These are phyloP conservation scores for Pao palembangensis DNA, from an alignment of 2,113 vertebrate genomes.

Conservation along the genomic window DNA sequence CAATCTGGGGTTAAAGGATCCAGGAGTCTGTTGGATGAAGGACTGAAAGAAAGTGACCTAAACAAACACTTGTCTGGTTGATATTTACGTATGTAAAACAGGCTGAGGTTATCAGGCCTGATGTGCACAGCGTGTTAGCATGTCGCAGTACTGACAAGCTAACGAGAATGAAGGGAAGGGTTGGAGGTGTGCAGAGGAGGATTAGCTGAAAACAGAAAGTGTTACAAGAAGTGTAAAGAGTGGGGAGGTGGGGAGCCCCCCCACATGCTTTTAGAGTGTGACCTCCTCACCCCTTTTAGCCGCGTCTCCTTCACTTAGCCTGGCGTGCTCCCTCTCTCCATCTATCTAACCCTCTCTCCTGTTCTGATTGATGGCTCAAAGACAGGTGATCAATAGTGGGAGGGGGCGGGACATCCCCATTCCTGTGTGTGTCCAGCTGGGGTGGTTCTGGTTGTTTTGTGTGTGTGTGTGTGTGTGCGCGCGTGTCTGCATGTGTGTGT, in stretches of 20 bases:
- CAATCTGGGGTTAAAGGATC: no score
- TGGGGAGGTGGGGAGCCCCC: slow-evolving; percentile 31
- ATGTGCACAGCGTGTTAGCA: slow-evolving; percentile 1
- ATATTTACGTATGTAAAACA: no score
- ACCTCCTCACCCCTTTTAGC: slow-evolving; percentile 69
- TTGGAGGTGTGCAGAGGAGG: not conserved
- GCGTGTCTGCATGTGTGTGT: slow-evolving; percentile 9
- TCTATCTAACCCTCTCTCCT: slow-evolving; percentile 27
- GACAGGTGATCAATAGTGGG: slow-evolving; percentile 63
- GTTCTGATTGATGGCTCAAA: slow-evolving; percentile 58
- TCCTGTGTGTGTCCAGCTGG: slow-evolving; percentile 33
- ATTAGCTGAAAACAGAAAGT: slow-evolving; percentile 25
- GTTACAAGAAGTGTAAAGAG: slow-evolving; percentile 44
- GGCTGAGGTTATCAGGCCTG: no score
- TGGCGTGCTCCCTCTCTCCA: slow-evolving; percentile 1
- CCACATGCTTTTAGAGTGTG: slow-evolving; percentile 64
- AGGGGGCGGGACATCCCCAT: slow-evolving; percentile 47
- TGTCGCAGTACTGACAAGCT: slow-evolving; percentile 6
- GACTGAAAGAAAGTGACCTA: no score
- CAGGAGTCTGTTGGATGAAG: no score
- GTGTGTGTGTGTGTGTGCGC: slow-evolving; percentile 8
- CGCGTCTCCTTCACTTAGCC: slow-evolving; percentile 48
- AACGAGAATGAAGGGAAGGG: not conserved
- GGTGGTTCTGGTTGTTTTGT: slow-evolving; percentile 6
- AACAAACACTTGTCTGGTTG: no score